These are phyloP conservation scores for Amphilophus citrinellus DNA, from an alignment of 2,113 vertebrate species.

Conservation along the genomic window DNA sequence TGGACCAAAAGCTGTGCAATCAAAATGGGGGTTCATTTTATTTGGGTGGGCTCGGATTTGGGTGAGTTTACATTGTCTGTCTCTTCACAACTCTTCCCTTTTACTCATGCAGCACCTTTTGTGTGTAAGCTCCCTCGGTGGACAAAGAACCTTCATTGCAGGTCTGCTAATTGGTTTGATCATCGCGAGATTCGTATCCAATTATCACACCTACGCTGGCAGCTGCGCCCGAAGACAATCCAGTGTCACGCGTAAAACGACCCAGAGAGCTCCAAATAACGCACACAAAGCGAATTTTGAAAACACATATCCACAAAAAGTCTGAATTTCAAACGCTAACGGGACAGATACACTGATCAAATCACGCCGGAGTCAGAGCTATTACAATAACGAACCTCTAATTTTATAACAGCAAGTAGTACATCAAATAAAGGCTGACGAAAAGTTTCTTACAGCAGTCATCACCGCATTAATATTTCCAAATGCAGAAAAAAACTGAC, in stretches of 20 bases:
- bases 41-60: slow-evolving; percentile 1
- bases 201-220: slow-evolving; percentile 60
- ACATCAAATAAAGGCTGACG: background rate
- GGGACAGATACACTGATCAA: background rate
- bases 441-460: background rate
- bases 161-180: slow-evolving; percentile 62
- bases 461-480: background rate
- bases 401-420: background rate
- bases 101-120: background rate
- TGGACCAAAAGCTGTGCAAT: slow-evolving; percentile 10
- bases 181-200: slow-evolving; percentile 63
- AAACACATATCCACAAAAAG: background rate
- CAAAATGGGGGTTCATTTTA: slow-evolving; percentile 4
- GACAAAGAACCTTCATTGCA: slow-evolving; percentile 66
- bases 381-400: background rate
- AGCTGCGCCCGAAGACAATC: slow-evolving; percentile 33
- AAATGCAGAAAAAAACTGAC: background rate
- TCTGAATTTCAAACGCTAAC: background rate
- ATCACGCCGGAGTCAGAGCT: background rate
- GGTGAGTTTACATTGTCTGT: slow-evolving; percentile 19
- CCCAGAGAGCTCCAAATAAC: slow-evolving; percentile 1
- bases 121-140: slow-evolving; percentile 25
- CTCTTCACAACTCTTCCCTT: slow-evolving; percentile 9
- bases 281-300: background rate
- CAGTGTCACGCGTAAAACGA: slow-evolving; percentile 29